Conservation (phyloP, 2,888 invertebrate species). For the Penaeus monodon region DNA sequence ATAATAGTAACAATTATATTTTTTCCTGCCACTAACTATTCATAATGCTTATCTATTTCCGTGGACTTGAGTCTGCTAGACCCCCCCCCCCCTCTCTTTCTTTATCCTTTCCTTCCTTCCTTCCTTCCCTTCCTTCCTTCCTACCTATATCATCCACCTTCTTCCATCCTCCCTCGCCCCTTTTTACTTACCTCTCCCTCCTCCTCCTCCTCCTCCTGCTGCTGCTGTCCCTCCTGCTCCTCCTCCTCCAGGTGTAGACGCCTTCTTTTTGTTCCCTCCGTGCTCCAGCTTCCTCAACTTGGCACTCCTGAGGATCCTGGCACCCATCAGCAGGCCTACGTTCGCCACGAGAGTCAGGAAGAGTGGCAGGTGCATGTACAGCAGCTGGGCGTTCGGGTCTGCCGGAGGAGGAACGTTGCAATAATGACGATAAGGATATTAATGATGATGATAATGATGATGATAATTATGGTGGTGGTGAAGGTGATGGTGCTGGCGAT, state of each 20-base stretch:
- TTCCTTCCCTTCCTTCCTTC: not conserved
- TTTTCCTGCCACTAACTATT: too few species aligned
- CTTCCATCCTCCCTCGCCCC: too few species aligned
- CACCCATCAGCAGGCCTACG: slow-evolving; percentile 41
- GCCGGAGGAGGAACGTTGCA: not conserved
- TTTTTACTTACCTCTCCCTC: too few species aligned
- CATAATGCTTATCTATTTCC: not conserved
- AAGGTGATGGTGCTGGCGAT: too few species aligned
- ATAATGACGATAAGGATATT: not conserved
- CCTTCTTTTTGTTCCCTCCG: slow-evolving; percentile 21
- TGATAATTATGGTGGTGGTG: not conserved
- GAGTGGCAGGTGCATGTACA: slow-evolving; percentile 60
- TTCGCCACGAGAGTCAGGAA: slow-evolving; percentile 52
- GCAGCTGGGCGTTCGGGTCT: slow-evolving; percentile 54
- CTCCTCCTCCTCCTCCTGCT: not conserved
- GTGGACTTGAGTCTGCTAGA: not conserved
- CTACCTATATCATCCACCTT: too few species aligned
- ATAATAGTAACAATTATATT: too few species aligned
- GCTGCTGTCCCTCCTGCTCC: too few species aligned
- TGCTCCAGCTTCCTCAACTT: slow-evolving; percentile 55
- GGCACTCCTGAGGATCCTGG: slow-evolving; percentile 38
- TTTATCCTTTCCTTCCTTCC: not conserved
- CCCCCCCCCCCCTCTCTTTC: not conserved
- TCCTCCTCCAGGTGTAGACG: not conserved
- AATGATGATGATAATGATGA: not conserved